Evolutionary conservation across 2,797 vertebrate genomes (phyloP), one percentile per base, ranked within the genome.

Genomic region (Phrynocephalus vlangalii): DNA sequence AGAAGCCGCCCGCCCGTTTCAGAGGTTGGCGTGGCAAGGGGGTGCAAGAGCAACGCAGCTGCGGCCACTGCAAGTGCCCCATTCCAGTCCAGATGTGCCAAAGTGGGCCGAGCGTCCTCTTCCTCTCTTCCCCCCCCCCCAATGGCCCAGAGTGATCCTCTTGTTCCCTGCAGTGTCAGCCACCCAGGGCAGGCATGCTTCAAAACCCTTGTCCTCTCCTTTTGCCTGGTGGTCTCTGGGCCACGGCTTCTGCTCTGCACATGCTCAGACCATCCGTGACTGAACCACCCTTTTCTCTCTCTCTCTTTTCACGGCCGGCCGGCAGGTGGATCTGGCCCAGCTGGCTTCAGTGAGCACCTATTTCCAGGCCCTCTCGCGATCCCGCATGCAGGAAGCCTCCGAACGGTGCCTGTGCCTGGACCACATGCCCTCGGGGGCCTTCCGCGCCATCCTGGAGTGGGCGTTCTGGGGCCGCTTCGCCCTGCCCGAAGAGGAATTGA

Each of bases 321-420:
- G 26, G 30, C 77, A 97, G 97, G 97, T 96, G 91, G 96, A 97
- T 77, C 90, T 97, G 33, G 86, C 87, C 44, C 95, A 87, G 79
- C 96, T 98, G 83, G 95, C 95, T 0, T 91, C 95, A 60, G 96
- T 92, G 88, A 97, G 97, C 2, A 96, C 96, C 38, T 98, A 97
- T 86, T 97, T 97, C 88, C 87, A 93, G 84, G 97, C 96, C 52
- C 94, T 97, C 91, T 97, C 95, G 30, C 95, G 95, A 78, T 97
- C 97, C 77, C 93, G 90, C 68, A 98, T 97, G 97, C 97, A 93
- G 90, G 97, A 98, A 92, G 96, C 94, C 0, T 90, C 91, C 3
- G 96, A 96, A 82, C 91, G 90, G 38, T 88, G 95, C 56, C 93
- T 98, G 89, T 87, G 92, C 24, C 92, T 98, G 85, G 93, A 95